Percentiles rank a stretch among this genome's conserved stretches.
Evolutionary conservation across 1,140 invertebrate species (phyloP).

Genomic region (Trachymyrmex septentrionalis): DNA sequence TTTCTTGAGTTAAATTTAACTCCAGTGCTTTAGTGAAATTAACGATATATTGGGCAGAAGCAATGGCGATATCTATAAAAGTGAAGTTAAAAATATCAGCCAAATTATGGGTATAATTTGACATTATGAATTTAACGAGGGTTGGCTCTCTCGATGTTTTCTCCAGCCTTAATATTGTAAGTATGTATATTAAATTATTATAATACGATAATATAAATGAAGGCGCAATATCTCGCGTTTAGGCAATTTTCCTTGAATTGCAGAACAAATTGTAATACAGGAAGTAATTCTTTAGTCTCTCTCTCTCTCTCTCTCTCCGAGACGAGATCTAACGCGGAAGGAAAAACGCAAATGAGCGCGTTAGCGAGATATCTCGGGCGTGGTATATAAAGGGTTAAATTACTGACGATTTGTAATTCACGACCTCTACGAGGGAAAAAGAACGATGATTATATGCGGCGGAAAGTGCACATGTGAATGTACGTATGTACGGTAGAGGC

Average conservation of each 20-base stretch:
- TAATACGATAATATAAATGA: neutral
- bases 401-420: conserved; percentile 69
- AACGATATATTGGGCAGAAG: too few species aligned
- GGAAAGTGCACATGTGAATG: neutral
- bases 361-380: conserved; percentile 43
- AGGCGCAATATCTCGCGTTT: neutral
- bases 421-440: conserved; percentile 29
- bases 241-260: neutral
- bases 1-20: too few species aligned
- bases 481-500: neutral
- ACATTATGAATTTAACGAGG: too few species aligned
- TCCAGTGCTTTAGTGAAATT: too few species aligned
- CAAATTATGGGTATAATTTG: too few species aligned
- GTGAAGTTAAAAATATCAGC: too few species aligned
- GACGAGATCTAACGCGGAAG: conserved; percentile 40
- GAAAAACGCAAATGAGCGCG: conserved; percentile 14
- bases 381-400: conserved; percentile 60
- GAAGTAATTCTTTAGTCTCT: conserved; percentile 45
- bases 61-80: too few species aligned
- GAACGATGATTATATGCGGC: conserved; percentile 20
- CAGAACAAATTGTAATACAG: neutral
- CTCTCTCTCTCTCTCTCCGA: too few species aligned
- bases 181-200: neutral
- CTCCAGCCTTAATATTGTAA: neutral
- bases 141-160: neutral